Base-by-base conservation (phyloP, 2,113 vertebrate species). In the Oenanthe melanoleuca region DNA sequence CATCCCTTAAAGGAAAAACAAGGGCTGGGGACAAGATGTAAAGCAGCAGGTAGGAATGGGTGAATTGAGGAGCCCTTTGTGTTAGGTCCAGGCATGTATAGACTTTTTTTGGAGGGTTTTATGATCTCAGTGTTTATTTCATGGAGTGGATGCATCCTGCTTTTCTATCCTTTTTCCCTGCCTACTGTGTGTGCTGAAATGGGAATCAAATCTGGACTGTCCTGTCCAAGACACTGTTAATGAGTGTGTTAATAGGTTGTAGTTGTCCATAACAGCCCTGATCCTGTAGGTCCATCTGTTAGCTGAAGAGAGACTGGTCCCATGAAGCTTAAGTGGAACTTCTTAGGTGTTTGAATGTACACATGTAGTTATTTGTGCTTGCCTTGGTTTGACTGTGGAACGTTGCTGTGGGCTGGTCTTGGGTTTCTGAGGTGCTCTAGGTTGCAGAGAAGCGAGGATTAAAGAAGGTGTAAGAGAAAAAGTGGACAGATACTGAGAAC, bases 301-400 rank as follows among this genome's bases (percentile, higher is more conserved):
- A 44, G 9, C 28, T 71, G n/a, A 37, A 7, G 22, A n/a, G 22
- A 81, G 29, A 50, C 21, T 0, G 3, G 9, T 45, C 14, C 26
- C 6, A 0, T 17, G n/a, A 53, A 65, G 6, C n/a, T 50, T 14
- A 29, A 75, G 28, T 70, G 63, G 31, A 31, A 57, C 33, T 34
- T 31, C 7, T 34, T 44, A 16, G 22, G 8, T 61, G 4, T 55
- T 80, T 50, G 42, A 33, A 45, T 49, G 6, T 44, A 47, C 5
- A 4, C 0, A 2, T 0, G 0, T 13, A 24, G 16, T 12, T 69
- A 18, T 33, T 15, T 29, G 18, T 77, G 47, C 14, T 74, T 87
- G 59, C 29, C 23, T 79, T 59, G 34, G 33, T 60, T 73, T 50
- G 20, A 50, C 25, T 26, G 11, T 19, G 26, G 44, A 33, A 57